Evolutionary conservation across 1,140 invertebrate species (phyloP).

Genomic region (Orussus abietinus): DNA sequence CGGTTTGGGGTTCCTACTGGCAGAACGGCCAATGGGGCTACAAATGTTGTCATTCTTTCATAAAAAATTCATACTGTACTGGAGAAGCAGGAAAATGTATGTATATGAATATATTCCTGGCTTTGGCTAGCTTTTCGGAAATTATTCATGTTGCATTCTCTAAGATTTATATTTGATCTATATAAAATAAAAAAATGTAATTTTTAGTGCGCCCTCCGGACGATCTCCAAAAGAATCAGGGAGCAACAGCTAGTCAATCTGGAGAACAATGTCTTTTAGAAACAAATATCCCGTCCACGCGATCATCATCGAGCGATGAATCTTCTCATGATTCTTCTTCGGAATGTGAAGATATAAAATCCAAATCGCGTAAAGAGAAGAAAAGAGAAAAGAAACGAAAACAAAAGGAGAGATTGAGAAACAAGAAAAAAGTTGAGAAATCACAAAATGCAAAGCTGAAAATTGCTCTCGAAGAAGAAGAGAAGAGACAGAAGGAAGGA

Average conservation of each 20-base stretch:
- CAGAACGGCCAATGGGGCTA: slow-evolving; percentile 90
- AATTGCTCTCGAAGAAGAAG: slow-evolving; percentile 65
- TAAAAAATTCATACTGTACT: slow-evolving; percentile 88
- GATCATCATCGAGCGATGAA: slow-evolving; percentile 22
- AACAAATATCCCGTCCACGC: no score
- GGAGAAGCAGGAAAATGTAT: slow-evolving; percentile 70
- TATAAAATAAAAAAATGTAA: slow-evolving; percentile 10
- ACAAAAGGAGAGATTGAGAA: slow-evolving; percentile 67
- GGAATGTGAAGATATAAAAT: slow-evolving; percentile 41
- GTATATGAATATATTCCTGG: slow-evolving; percentile 11
- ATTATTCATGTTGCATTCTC: no score
- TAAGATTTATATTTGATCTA: no score
- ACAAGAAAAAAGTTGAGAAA: slow-evolving; percentile 59
- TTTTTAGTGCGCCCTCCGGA: no score
- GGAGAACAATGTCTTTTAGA: no score
- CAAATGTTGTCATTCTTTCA: slow-evolving; percentile 90
- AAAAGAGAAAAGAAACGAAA: slow-evolving; percentile 56
- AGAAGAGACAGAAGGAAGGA: slow-evolving; percentile 59
- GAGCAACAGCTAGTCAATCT: no score
- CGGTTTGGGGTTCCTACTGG: slow-evolving; percentile 96
- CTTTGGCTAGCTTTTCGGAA: background rate
- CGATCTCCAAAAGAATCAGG: slow-evolving; percentile 19
- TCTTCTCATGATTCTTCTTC: slow-evolving; percentile 29
- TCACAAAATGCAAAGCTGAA: slow-evolving; percentile 54
- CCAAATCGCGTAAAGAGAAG: slow-evolving; percentile 46